These are phyloP conservation scores for Pammene fasciana DNA, from an alignment of 2,888 invertebrate species.

Conservation along the genomic window DNA sequence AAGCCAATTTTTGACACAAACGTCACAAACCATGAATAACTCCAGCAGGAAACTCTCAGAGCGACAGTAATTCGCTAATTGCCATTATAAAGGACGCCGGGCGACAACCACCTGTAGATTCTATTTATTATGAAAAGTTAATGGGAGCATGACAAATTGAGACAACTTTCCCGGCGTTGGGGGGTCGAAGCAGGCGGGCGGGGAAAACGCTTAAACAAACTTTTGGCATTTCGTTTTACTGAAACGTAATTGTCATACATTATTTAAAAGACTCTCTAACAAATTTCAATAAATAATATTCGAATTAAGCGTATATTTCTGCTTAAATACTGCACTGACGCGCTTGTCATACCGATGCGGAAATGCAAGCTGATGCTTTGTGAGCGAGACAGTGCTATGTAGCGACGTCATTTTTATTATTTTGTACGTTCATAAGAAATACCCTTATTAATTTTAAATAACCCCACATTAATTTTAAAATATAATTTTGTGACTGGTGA, in stretches of 20 bases:
- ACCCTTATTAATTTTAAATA: no score
- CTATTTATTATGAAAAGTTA: slow-evolving; percentile 40
- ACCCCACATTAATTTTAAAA: no score
- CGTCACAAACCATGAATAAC: not conserved
- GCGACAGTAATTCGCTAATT: slow-evolving; percentile 27
- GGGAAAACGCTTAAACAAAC: slow-evolving; percentile 3
- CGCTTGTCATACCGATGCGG: no score
- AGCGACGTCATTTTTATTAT: no score
- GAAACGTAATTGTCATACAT: not conserved
- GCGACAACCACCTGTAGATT: slow-evolving; percentile 37
- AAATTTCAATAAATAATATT: no score
- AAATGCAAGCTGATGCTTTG: no score
- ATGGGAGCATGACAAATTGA: slow-evolving; percentile 45
- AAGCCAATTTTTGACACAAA: not conserved
- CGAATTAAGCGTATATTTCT: no score
- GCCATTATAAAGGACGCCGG: slow-evolving; percentile 23
- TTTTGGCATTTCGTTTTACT: not conserved
- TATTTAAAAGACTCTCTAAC: no score
- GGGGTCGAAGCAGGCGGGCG: slow-evolving; percentile 13
- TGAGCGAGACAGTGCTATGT: no score
- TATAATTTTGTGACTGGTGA: no score
- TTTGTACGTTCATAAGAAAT: no score
- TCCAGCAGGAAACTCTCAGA: slow-evolving; percentile 18
- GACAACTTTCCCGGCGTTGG: slow-evolving; percentile 43
- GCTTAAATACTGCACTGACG: no score